Evolutionary conservation across 2,113 vertebrate species (phyloP).

Genomic region (Lagopus muta): DNA sequence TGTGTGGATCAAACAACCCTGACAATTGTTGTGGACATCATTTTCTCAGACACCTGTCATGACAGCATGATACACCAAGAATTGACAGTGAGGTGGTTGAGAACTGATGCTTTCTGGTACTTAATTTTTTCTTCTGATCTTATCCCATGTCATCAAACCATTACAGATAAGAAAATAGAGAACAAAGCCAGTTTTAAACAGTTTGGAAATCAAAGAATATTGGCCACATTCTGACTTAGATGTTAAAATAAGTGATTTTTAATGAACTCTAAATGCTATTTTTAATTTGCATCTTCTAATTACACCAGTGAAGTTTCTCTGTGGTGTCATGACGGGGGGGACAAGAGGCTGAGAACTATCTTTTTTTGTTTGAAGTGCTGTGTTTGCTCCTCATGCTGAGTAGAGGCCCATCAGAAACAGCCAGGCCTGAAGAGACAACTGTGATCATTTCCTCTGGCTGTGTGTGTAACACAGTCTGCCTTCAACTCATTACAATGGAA

Average conservation of each 20-base stretch:
- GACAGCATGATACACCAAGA: not conserved
- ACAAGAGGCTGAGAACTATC: not conserved
- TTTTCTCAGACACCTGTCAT: not conserved
- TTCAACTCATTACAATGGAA: not conserved
- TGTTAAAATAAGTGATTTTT: conserved; percentile 42
- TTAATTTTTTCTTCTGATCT: not conserved
- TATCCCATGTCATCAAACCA: not conserved
- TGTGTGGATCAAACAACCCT: not conserved
- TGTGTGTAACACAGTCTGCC: not conserved
- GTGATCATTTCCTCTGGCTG: not conserved
- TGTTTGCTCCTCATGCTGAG: not conserved
- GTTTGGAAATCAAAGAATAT: not conserved
- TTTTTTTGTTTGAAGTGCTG: not conserved
- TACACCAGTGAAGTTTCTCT: not conserved
- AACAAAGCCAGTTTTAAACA: not conserved
- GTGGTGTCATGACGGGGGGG: not conserved
- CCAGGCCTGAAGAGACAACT: not conserved
- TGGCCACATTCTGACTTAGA: not conserved
- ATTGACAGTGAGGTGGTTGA: not conserved
- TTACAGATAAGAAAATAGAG: not conserved
- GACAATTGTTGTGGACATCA: not conserved
- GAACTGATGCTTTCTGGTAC: not conserved
- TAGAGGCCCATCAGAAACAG: not conserved
- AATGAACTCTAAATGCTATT: conserved; percentile 23
- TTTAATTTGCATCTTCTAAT: conserved; percentile 41